phyloP scores from a whole-genome alignment of 2,797 vertebrate species.

The Melanotaenia nigrans region DNA sequence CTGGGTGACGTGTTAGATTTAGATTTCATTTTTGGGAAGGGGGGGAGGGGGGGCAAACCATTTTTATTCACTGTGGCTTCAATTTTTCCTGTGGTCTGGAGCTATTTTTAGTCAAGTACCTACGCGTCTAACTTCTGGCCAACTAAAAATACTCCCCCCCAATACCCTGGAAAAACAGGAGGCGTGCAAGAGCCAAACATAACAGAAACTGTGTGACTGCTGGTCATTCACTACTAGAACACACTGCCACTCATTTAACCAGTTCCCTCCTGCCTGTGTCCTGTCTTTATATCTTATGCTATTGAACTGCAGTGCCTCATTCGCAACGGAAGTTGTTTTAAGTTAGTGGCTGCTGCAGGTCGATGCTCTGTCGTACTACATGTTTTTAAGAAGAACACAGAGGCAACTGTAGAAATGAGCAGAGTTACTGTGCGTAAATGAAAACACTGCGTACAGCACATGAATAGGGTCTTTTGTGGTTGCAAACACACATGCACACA shows the following conservation, averaged over 20 bases:
- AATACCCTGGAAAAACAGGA: conserved; percentile 81
- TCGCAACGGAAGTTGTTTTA: conserved; percentile 76
- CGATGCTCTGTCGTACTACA: conserved; percentile 49
- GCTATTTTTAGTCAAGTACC: conserved; percentile 83
- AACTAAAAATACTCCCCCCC: conserved; percentile 82
- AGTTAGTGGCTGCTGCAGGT: conserved; percentile 68
- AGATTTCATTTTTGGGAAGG: conserved; percentile 65
- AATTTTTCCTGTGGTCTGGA: conserved; percentile 79
- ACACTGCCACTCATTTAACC: conserved; percentile 75
- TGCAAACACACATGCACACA: conserved; percentile 53
- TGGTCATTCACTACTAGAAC: conserved; percentile 69
- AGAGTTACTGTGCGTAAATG: conserved; percentile 63
- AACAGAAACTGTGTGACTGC: conserved; percentile 76
- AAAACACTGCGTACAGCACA: conserved; percentile 57
- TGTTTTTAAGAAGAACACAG: conserved; percentile 72
- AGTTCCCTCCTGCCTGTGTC: conserved; percentile 63
- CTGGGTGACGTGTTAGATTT: conserved; percentile 73
- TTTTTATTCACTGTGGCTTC: conserved; percentile 79
- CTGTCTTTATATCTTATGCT: conserved; percentile 55
- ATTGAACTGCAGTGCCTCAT: conserved; percentile 55
- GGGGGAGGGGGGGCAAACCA: conserved; percentile 67
- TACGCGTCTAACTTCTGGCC: conserved; percentile 79
- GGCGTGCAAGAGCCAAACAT: conserved; percentile 72
- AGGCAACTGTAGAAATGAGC: conserved; percentile 72
- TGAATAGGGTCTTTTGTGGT: conserved; percentile 78